These are phyloP conservation scores for Phoeniculus purpureus DNA, from an alignment of 2,797 vertebrate genomes.

Conservation along the genomic window DNA sequence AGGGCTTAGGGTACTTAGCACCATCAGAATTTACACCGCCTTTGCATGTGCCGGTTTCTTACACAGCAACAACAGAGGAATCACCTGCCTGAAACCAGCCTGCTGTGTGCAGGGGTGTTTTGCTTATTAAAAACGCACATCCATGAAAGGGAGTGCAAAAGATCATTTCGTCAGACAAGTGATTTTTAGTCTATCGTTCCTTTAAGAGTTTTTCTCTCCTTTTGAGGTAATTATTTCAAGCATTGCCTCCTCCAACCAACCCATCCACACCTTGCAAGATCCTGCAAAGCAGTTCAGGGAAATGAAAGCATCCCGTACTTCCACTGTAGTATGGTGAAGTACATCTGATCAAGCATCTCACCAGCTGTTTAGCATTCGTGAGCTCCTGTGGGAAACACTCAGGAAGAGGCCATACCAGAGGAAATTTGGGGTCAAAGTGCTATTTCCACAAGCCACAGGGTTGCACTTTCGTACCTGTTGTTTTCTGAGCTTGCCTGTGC, in stretches of 20 bases:
- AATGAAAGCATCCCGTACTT: not conserved
- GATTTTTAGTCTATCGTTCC: not conserved
- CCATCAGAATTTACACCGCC: not conserved
- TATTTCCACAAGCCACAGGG: not conserved
- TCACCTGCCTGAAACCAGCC: not conserved
- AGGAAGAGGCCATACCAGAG: not conserved
- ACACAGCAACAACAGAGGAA: not conserved
- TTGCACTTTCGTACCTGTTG: not conserved
- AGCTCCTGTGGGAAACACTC: not conserved
- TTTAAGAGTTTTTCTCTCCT: not conserved
- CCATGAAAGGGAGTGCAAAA: not conserved
- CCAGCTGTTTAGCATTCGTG: not conserved
- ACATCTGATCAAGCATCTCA: not conserved
- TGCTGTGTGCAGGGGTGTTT: not conserved
- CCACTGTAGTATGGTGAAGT: not conserved
- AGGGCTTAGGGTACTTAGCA: not conserved
- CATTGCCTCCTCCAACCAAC: not conserved
- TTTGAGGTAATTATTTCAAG: not conserved
- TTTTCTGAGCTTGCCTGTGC: accelerated
- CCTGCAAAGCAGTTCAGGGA: not conserved
- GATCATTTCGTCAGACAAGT: not conserved
- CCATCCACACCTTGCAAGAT: not conserved
- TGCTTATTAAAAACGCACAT: not conserved
- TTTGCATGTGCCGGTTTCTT: not conserved
- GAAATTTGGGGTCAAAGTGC: not conserved